A percentile compares a stretch with the other conserved stretches of the same genome.
Conservation (phyloP, 2,888 invertebrate species). For the Erannis defoliaria region DNA sequence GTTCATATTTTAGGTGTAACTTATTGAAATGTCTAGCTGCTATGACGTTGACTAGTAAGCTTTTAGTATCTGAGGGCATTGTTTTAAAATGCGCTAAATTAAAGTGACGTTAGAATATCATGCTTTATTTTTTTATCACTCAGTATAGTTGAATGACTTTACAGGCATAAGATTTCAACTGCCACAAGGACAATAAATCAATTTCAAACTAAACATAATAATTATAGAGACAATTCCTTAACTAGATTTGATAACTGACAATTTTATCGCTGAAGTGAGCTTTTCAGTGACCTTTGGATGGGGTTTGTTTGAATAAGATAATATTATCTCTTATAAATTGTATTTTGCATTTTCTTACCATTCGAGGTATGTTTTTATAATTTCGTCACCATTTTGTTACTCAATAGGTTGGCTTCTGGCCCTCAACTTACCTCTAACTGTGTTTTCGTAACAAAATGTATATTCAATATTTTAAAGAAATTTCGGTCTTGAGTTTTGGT, state of each 20-base stretch:
- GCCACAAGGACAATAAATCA: too few relatives aligned
- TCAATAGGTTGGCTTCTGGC: conserved; percentile 21
- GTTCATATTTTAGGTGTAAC: conserved; percentile 9
- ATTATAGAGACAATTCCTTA: too few relatives aligned
- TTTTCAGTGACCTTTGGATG: neutral
- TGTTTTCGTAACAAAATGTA: neutral
- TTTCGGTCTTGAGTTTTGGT: too few relatives aligned
- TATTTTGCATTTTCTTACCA: conserved; percentile 7
- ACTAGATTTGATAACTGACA: too few relatives aligned
- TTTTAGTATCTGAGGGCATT: neutral
- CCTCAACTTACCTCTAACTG: conserved; percentile 10
- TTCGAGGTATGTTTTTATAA: conserved; percentile 18
- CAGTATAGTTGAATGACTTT: too few relatives aligned
- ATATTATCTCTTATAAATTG: neutral
- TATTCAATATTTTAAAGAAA: too few relatives aligned
- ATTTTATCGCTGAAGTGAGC: neutral
- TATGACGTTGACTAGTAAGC: conserved; percentile 13
- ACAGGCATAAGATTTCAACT: too few relatives aligned
- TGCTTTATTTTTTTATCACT: too few relatives aligned
- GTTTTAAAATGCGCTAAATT: too few relatives aligned
- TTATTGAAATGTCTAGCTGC: neutral
- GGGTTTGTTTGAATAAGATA: neutral
- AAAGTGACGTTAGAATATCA: too few relatives aligned
- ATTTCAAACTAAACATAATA: too few relatives aligned
- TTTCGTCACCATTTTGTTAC: conserved; percentile 15